Base-by-base conservation (phyloP, 2,888 invertebrate genomes). In the Galeruca laticollis region DNA sequence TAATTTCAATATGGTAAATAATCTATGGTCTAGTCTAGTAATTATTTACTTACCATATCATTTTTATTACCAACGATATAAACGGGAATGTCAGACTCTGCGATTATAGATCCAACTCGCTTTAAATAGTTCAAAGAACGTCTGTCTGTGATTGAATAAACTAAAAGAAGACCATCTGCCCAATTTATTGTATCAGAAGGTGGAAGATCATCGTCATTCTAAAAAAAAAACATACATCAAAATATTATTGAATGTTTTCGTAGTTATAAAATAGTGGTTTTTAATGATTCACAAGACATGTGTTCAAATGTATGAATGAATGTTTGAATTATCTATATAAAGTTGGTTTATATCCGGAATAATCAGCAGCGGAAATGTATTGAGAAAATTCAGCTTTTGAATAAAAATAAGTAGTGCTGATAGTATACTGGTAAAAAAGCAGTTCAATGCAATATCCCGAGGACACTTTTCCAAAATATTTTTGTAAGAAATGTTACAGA, bases 51-150 rank as follows among this genome's bases (percentile, higher is more conserved):
- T 74, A 78, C 93, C 94, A 96, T 94, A 81, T 96, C 96, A 21
- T 92, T 93, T 86, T 96, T 96, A 82, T 96, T 96, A 49, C 93
- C 96, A 35, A 95, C 93, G n/a, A 96, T 88, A n/a, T 93, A 91
- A 40, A 94, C 88, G 0, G 95, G 95, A 71, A 92, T 90, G 73
- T 94, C 92, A 0, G 89, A 82, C 89, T 92, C 71, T 90, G 87
- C 79, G 85, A 76, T 86, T 78, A 74, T 83, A 82, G 87, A 90
- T 82, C 93, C 93, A 43, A 93, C 91, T 65, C 91, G 89, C 65
- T 93, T 90, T 67, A 95, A 91, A 82, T 93, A 95, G 84, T 93
- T 93, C 86, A 96, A 95, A 31, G 95, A 95, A 74, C 89, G 88
- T 60, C 94, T 88, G 85, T 97, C 96, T 0, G 94, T 96, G 81